Conservation (phyloP, 2,113 vertebrate species). For the Speoplatyrhinus poulsoni region DNA sequence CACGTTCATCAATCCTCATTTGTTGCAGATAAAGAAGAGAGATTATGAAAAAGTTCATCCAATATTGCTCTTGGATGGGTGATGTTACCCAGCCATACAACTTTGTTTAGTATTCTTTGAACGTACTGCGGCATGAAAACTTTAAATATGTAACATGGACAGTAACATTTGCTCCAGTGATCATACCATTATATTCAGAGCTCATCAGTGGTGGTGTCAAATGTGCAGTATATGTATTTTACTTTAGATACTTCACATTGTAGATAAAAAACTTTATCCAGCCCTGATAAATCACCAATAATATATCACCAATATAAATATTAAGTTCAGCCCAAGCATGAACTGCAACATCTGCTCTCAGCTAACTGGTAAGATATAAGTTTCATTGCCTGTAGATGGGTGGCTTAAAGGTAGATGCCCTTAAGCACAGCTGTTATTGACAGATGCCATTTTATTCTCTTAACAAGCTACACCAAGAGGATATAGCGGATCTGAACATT, state of each 20-base stretch:
- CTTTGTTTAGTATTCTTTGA: too few relatives aligned
- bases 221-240: too few relatives aligned
- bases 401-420: slow-evolving; percentile 37
- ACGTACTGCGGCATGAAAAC: too few relatives aligned
- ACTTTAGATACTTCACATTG: background rate
- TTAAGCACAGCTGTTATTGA: slow-evolving; percentile 49
- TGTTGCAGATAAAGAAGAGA: too few relatives aligned
- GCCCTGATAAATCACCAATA: slow-evolving; percentile 8
- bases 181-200: too few relatives aligned
- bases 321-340: background rate
- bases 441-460: slow-evolving; percentile 38
- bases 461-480: slow-evolving; percentile 19
- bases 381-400: slow-evolving; percentile 39
- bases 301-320: slow-evolving; percentile 16
- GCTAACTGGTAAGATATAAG: slow-evolving; percentile 35
- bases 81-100: too few relatives aligned
- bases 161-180: too few relatives aligned
- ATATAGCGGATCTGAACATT: background rate
- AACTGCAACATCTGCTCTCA: slow-evolving; percentile 21
- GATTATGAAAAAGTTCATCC: too few relatives aligned
- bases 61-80: too few relatives aligned
- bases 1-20: too few relatives aligned
- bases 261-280: slow-evolving; percentile 32
- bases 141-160: too few relatives aligned
- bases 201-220: too few relatives aligned